These are phyloP conservation scores for Drosophila glabriapex DNA, from an alignment of 2,888 invertebrate species.

Conservation along the genomic window DNA sequence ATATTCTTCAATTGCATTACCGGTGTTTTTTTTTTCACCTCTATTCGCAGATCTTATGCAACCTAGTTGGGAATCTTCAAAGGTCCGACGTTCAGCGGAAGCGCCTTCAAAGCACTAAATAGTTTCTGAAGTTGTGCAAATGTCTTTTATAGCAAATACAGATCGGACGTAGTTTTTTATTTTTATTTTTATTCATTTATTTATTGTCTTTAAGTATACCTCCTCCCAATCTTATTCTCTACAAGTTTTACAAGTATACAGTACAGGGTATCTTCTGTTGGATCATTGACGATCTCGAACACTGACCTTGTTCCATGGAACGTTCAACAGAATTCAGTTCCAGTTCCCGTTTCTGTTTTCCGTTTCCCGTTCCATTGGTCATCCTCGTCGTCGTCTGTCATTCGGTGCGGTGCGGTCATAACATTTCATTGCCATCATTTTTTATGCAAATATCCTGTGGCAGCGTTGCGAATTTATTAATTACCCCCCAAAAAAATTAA, in stretches of 20 bases:
- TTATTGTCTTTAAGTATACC: too few species aligned
- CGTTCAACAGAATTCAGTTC: conserved; percentile 4
- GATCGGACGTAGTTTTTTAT: background rate
- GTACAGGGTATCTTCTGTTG: background rate
- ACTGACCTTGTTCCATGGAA: conserved; percentile 46
- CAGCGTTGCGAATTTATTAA: conserved; percentile 82
- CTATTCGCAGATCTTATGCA: conserved; percentile 34
- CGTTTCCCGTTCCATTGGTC: conserved; percentile 20
- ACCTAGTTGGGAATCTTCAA: conserved; percentile 18
- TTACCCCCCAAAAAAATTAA: conserved; percentile 52
- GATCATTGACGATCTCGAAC: background rate
- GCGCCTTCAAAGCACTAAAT: conserved; percentile 40
- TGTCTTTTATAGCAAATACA: background rate
- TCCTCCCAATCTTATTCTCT: background rate
- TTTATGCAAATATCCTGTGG: conserved; percentile 83
- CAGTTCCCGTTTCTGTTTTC: conserved; percentile 7
- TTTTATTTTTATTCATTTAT: background rate
- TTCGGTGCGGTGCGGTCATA: conserved; percentile 75
- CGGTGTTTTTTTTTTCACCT: background rate
- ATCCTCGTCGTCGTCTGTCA: conserved; percentile 67
- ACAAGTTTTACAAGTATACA: background rate
- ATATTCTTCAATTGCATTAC: conserved; percentile 6
- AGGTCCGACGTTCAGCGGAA: conserved; percentile 33
- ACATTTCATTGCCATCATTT: conserved; percentile 83
- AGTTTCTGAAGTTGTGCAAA: background rate